Percentiles rank a stretch among this genome's conserved stretches.
phyloP scores from a whole-genome alignment of 2,797 vertebrate species.

The Sardinella longiceps region DNA sequence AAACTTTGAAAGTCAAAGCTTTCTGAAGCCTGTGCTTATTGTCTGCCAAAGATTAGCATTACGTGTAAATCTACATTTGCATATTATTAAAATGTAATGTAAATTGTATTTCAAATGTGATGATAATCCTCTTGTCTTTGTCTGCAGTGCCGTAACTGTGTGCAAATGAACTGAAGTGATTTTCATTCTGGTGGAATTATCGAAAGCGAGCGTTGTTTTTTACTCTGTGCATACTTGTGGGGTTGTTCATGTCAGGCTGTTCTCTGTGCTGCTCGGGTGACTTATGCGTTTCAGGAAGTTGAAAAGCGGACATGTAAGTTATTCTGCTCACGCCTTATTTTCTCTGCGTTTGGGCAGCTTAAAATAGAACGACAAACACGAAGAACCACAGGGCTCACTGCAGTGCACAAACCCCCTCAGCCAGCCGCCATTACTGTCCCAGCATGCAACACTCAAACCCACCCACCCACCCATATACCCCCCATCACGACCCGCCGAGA shows the following conservation, averaged over 20 bases:
- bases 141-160: too few relatives aligned
- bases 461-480: not conserved
- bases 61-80: too few relatives aligned
- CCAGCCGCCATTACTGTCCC: slow-evolving; percentile 22
- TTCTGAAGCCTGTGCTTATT: too few relatives aligned
- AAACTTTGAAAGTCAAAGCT: too few relatives aligned
- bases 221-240: not conserved
- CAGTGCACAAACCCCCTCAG: not conserved
- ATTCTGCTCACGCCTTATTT: slow-evolving; percentile 10
- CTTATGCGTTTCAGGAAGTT: not conserved
- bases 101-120: too few relatives aligned
- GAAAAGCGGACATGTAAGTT: slow-evolving; percentile 22
- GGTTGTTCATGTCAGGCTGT: not conserved
- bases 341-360: slow-evolving; percentile 1
- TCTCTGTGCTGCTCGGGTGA: not conserved
- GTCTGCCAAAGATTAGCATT: too few relatives aligned
- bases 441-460: slow-evolving; percentile 12
- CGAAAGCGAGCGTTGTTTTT: not conserved
- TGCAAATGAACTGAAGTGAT: too few relatives aligned
- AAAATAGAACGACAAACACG: slow-evolving; percentile 34
- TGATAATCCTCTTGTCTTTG: too few relatives aligned
- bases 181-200: too few relatives aligned
- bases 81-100: too few relatives aligned
- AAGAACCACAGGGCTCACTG: slow-evolving; percentile 1
- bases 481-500: not conserved